Percentiles rank a stretch among this genome's conserved stretches.
Evolutionary conservation across 2,888 invertebrate species (phyloP).

Genomic region (Trichopria drosophilae): DNA sequence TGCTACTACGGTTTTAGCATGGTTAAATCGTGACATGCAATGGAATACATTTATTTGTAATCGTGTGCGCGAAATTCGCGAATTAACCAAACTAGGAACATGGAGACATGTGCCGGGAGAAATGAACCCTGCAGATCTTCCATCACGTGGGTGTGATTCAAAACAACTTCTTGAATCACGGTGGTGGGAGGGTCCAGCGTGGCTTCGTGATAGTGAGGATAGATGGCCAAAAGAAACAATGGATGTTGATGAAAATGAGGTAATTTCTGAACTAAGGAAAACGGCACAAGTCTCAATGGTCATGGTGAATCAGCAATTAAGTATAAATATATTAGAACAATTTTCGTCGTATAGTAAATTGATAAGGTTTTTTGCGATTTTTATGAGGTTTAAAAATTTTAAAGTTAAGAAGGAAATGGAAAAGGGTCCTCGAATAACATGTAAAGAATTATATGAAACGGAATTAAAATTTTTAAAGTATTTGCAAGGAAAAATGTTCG

Average conservation of each 20-base stretch:
- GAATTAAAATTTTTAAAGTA: neutral
- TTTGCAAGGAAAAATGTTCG: conserved; percentile 3
- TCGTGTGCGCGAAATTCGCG: conserved; percentile 40
- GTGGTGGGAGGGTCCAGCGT: conserved; percentile 49
- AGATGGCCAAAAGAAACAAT: conserved; percentile 36
- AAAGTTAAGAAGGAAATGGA: no score
- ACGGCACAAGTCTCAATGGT: conserved; percentile 12
- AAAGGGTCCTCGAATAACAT: no score
- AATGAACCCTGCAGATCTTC: conserved; percentile 46
- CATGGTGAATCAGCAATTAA: neutral
- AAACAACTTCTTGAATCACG: conserved; percentile 37
- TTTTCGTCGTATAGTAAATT: conserved; percentile 32
- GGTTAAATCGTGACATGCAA: conserved; percentile 35
- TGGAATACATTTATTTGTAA: conserved; percentile 41
- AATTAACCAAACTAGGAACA: conserved; percentile 10
- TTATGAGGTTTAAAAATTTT: no score
- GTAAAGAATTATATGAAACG: neutral
- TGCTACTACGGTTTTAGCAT: conserved; percentile 37
- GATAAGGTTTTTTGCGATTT: conserved; percentile 37
- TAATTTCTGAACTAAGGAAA: conserved; percentile 18
- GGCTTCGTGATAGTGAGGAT: conserved; percentile 34
- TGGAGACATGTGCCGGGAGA: conserved; percentile 45
- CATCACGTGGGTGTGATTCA: conserved; percentile 44
- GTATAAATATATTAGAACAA: neutral
- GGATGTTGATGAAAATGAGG: conserved; percentile 20